Evolutionary conservation across 2,888 invertebrate species (phyloP).

Genomic region (Drosophila aldrichi): DNA sequence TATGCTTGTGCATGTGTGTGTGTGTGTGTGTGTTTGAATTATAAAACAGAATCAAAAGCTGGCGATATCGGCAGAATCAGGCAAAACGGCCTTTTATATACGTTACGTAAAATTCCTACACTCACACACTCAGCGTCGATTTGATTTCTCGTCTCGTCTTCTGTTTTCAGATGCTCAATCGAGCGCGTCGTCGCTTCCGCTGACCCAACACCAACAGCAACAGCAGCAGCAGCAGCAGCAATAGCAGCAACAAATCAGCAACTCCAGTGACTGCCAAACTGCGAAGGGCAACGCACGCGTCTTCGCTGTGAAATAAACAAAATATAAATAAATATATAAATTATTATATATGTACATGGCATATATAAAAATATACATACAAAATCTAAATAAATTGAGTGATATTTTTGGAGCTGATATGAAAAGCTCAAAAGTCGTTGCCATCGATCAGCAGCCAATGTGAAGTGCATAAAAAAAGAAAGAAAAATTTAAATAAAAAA

Average conservation of each 20-base stretch:
- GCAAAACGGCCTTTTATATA: conserved; percentile 63
- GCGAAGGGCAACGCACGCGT: conserved; percentile 17
- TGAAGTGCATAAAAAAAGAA: conserved; percentile 34
- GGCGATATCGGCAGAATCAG: conserved; percentile 67
- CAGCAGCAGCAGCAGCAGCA: conserved; percentile 33
- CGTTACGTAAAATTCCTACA: conserved; percentile 68
- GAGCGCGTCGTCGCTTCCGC: conserved; percentile 45
- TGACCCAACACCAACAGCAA: conserved; percentile 31
- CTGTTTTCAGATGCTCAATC: conserved; percentile 52
- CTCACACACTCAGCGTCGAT: conserved; percentile 30
- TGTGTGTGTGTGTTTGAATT: conserved; percentile 55
- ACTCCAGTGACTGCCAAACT: conserved; percentile 30
- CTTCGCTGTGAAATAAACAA: neutral
- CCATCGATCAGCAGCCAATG: neutral
- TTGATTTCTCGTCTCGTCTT: conserved; percentile 59
- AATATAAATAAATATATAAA: conserved; percentile 4
- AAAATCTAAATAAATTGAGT: neutral
- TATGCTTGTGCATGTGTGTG: conserved; percentile 11
- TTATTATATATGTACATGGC: neutral
- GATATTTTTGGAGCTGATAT: conserved; percentile 10
- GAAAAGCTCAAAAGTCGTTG: conserved; percentile 23
- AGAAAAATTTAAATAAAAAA: no score
- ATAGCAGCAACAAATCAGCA: conserved; percentile 18
- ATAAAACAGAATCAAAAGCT: conserved; percentile 80
- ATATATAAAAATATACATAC: conserved; percentile 3